Conservation (phyloP, 2,797 vertebrate genomes). For the Neosalanx taihuensis region DNA sequence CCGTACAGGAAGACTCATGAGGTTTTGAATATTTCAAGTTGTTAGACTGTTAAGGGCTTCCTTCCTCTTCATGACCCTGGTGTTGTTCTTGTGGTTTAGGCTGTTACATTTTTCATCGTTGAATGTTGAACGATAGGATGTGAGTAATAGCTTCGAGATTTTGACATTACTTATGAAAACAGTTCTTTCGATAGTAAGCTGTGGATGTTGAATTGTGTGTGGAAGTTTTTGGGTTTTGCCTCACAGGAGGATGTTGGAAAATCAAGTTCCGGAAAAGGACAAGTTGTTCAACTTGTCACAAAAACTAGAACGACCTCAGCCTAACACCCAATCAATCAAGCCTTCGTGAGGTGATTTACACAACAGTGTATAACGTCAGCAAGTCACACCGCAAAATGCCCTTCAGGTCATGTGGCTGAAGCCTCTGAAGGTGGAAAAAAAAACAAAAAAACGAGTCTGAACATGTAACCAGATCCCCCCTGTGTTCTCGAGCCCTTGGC, state of each 20-base stretch:
- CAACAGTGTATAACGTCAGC: not conserved
- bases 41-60: conserved; percentile 51
- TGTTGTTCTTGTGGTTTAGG: not conserved
- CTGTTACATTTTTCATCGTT: not conserved
- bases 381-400: not conserved
- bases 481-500: not conserved
- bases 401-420: not conserved
- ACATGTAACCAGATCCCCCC: not conserved
- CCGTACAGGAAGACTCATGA: not conserved
- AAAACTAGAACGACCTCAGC: not conserved
- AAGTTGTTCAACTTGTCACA: not conserved
- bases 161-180: not conserved
- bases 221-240: not conserved
- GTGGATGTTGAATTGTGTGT: conserved; percentile 30
- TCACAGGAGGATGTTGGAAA: not conserved
- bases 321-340: not conserved
- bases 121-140: not conserved
- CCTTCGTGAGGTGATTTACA: not conserved
- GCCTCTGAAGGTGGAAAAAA: not conserved
- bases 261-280: not conserved
- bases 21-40: not conserved
- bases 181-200: conserved; percentile 42
- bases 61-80: conserved; percentile 40
- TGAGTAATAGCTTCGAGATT: not conserved
- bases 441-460: not conserved